Percentiles rank a stretch among this genome's conserved stretches.
phyloP scores from a whole-genome alignment of 2,888 invertebrate species.

The Opisthograptis luteolata region DNA sequence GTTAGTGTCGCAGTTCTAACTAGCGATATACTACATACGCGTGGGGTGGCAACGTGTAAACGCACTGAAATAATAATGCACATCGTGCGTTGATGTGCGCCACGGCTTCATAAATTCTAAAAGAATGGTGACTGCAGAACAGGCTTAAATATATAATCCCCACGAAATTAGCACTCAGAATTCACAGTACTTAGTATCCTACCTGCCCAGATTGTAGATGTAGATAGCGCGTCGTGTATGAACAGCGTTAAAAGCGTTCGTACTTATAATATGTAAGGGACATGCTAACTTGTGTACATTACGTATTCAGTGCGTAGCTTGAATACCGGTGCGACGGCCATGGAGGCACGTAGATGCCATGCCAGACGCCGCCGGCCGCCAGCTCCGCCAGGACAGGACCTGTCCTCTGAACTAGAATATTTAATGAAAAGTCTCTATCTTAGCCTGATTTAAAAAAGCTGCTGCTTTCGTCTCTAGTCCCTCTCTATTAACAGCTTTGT shows the following conservation, averaged over 20 bases:
- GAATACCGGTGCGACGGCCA: constrained; percentile 29
- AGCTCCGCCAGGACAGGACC: too few species aligned
- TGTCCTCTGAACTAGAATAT: constrained; percentile 21
- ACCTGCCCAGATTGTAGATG: constrained; percentile 11
- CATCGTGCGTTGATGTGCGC: constrained; percentile 6
- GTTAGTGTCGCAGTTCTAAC: constrained; percentile 3
- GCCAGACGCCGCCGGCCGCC: constrained; percentile 14
- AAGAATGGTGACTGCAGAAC: constrained; percentile 8
- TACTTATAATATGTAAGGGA: constrained; percentile 26
- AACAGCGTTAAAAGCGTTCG: constrained; percentile 11
- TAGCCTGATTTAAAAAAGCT: constrained; percentile 5
- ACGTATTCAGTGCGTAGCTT: constrained; percentile 34
- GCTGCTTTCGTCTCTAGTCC: too few species aligned
- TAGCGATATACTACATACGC: too few species aligned
- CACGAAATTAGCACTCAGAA: constrained; percentile 21
- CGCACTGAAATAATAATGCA: constrained; percentile 16
- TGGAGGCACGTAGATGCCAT: constrained; percentile 28
- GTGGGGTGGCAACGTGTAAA: neutral
- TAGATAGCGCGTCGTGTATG: constrained; percentile 13
- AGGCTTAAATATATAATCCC: constrained; percentile 15
- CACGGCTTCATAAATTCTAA: constrained; percentile 5
- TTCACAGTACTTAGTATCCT: constrained; percentile 19
- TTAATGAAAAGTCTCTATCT: constrained; percentile 8
- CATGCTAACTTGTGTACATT: constrained; percentile 29
- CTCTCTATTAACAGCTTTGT: too few species aligned